Conservation (phyloP, 37 sponge, comb jelly and placozoan species). For the Halichondria panicea region DNA sequence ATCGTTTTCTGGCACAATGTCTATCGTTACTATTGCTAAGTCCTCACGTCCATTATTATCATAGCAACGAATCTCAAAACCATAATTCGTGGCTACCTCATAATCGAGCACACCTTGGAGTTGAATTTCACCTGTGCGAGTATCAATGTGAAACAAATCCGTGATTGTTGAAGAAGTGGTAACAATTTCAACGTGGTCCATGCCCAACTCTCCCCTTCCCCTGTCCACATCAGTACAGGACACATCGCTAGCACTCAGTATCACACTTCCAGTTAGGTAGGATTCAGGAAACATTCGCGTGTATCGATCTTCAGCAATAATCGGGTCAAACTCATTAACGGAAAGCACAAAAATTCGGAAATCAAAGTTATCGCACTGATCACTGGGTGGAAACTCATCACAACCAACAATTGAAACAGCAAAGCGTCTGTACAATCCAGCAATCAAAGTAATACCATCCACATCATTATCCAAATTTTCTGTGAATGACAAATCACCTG, state of each 20-base stretch:
- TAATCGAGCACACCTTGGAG: conserved; percentile 37
- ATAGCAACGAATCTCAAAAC: conserved; percentile 42
- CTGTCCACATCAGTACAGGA: conserved; percentile 63
- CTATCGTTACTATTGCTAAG: conserved; percentile 39
- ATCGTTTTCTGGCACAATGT: conserved; percentile 49
- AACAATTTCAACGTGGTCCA: conserved; percentile 16
- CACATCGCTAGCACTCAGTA: conserved; percentile 15
- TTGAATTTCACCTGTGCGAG: conserved; percentile 16
- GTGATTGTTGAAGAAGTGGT: neutral
- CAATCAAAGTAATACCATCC: neutral
- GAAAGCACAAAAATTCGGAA: conserved; percentile 1
- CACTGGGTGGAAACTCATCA: conserved; percentile 15
- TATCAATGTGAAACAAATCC: conserved; percentile 11
- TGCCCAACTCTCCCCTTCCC: conserved; percentile 15
- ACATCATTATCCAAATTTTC: conserved; percentile 13
- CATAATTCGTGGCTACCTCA: conserved; percentile 14
- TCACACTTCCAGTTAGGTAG: neutral
- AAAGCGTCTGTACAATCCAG: neutral
- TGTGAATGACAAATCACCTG: conserved; percentile 13
- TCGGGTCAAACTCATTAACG: conserved; percentile 53
- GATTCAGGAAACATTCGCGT: conserved; percentile 7
- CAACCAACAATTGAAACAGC: conserved; percentile 35
- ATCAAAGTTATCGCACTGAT: neutral
- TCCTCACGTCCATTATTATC: conserved; percentile 28
- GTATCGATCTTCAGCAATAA: conserved; percentile 38